A percentile compares a stretch with the other conserved stretches of the same genome.
These are phyloP conservation scores for Odontamblyopus lacepedii DNA, from an alignment of 2,797 vertebrate species.

Conservation along the genomic window DNA sequence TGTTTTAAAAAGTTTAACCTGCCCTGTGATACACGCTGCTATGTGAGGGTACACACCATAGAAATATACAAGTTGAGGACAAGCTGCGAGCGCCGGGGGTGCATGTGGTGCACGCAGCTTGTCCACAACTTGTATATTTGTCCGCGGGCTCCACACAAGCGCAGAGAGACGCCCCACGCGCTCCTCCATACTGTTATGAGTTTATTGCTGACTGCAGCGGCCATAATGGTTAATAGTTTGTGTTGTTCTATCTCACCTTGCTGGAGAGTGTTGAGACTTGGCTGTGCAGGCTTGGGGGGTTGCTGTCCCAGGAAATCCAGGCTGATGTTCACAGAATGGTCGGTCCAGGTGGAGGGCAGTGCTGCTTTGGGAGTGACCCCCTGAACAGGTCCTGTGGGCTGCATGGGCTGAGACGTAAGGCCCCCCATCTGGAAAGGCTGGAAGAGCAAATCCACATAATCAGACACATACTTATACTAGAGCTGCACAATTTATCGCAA, in stretches of 20 bases:
- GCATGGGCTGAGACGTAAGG: constrained; percentile 82
- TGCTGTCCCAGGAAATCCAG: constrained; percentile 95
- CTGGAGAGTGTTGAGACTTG: constrained; percentile 93
- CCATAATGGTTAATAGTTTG: neutral
- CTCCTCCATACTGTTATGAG: too few species aligned
- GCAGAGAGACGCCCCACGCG: too few species aligned
- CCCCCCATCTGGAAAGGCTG: constrained; percentile 85
- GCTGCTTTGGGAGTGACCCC: constrained; percentile 82
- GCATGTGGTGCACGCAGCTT: too few species aligned
- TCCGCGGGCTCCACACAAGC: too few species aligned
- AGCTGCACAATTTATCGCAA: too few species aligned
- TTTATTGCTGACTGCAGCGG: too few species aligned
- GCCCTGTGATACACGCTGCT: too few species aligned
- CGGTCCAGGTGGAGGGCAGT: constrained; percentile 95
- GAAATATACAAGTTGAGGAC: too few species aligned
- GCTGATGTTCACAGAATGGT: constrained; percentile 94
- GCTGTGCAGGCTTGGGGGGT: constrained; percentile 90
- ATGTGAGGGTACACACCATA: too few species aligned
- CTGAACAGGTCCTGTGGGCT: constrained; percentile 81
- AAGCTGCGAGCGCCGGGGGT: too few species aligned
- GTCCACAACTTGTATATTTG: too few species aligned
- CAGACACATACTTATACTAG: neutral
- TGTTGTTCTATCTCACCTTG: constrained; percentile 76
- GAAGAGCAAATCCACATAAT: constrained; percentile 23
- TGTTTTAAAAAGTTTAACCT: too few species aligned